Conservation (phyloP, 2,113 vertebrate species). For the Oriolus oriolus region DNA sequence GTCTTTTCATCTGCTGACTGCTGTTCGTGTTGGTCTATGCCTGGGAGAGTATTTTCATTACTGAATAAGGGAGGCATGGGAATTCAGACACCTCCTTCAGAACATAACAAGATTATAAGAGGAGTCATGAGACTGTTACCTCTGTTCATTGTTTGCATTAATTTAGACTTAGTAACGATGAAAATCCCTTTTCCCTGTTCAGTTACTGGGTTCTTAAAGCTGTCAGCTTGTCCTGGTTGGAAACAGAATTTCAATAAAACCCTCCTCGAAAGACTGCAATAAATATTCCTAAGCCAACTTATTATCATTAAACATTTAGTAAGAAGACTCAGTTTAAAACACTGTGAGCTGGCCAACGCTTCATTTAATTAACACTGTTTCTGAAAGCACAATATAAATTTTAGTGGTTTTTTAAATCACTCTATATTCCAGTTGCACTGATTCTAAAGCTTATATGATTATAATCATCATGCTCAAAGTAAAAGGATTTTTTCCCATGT, state of each 20-base stretch:
- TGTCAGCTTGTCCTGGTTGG: neutral
- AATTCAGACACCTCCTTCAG: constrained; percentile 9
- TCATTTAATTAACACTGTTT: constrained; percentile 56
- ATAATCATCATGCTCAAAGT: constrained; percentile 57
- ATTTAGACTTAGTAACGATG: constrained; percentile 16
- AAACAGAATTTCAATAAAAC: constrained; percentile 44
- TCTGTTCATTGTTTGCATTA: constrained; percentile 41
- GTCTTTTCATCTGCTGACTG: neutral
- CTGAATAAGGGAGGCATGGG: neutral
- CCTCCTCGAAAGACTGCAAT: neutral
- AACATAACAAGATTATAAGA: constrained; percentile 28
- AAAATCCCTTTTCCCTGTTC: constrained; percentile 40
- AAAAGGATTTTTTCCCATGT: constrained; percentile 45
- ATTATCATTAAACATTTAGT: constrained; percentile 55
- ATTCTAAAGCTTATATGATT: constrained; percentile 22
- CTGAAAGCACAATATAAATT: constrained; percentile 47
- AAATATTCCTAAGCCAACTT: constrained; percentile 39
- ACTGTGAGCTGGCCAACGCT: neutral
- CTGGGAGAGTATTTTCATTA: neutral
- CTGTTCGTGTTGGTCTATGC: neutral
- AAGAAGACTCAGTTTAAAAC: constrained; percentile 39
- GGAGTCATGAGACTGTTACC: constrained; percentile 15
- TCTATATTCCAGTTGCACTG: constrained; percentile 22
- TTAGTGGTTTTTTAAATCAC: constrained; percentile 48
- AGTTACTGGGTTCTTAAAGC: constrained; percentile 9